Percentiles rank a stretch among this genome's conserved stretches.
These are phyloP conservation scores for Eclectus roratus DNA, from an alignment of 2,113 vertebrate species.

Conservation along the genomic window DNA sequence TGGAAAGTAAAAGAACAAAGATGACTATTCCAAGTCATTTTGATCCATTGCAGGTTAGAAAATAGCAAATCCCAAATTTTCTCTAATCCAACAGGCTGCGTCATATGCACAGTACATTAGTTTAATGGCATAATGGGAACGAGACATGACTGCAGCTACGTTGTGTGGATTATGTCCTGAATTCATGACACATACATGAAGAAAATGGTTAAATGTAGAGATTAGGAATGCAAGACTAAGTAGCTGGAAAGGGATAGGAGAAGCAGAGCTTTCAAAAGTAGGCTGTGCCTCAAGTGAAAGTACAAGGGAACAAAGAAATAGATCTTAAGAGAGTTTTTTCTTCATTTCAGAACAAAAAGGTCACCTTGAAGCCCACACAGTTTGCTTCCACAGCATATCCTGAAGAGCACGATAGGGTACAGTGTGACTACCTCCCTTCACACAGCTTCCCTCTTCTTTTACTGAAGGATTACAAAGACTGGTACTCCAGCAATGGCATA, in stretches of 20 bases:
- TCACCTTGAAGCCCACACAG: neutral
- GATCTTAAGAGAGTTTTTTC: neutral
- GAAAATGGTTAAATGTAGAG: neutral
- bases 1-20: neutral
- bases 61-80: neutral
- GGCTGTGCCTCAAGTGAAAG: neutral
- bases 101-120: neutral
- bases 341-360: neutral
- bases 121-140: neutral
- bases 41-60: neutral
- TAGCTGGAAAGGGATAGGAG: neutral
- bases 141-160: neutral
- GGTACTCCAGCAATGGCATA: neutral
- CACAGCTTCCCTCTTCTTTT: neutral
- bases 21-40: neutral
- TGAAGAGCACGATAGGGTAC: neutral
- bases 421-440: neutral
- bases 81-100: neutral
- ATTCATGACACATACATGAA: neutral
- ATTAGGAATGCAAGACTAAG: neutral
- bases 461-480: neutral
- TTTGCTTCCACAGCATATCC: neutral
- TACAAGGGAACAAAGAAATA: neutral
- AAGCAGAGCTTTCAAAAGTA: neutral
- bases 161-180: neutral